phyloP scores from a whole-genome alignment of 2,113 vertebrate genomes.

The Narcine bancroftii region DNA sequence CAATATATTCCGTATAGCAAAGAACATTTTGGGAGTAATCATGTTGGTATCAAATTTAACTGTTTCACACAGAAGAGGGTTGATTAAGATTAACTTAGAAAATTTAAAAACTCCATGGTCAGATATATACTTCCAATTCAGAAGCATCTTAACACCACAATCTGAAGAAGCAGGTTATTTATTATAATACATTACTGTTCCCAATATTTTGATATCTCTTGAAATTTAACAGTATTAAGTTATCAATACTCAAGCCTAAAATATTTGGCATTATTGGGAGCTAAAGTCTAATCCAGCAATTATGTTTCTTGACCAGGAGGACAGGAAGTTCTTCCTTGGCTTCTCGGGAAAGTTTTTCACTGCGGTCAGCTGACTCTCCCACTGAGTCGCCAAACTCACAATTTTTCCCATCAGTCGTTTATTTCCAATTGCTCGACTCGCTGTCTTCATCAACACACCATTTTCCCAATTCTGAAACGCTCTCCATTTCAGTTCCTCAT shows the following conservation, averaged over 20 bases:
- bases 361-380: not conserved
- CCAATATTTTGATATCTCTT: not conserved
- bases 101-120: not conserved
- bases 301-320: not conserved
- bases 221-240: not conserved
- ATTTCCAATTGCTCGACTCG: not conserved
- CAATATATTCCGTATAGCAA: not conserved
- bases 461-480: not conserved
- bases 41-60: not conserved
- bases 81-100: not conserved
- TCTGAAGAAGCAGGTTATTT: not conserved
- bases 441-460: not conserved
- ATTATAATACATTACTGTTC: not conserved
- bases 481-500: not conserved
- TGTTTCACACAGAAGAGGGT: not conserved
- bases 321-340: not conserved
- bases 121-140: not conserved
- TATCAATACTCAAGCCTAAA: not conserved
- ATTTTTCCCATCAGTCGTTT: not conserved
- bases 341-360: no score
- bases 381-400: not conserved
- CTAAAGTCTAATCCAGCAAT: not conserved
- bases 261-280: no score
- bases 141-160: not conserved
- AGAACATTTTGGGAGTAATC: not conserved